Conservation (phyloP, 2,113 vertebrate species). For the Dasyurus viverrinus region DNA sequence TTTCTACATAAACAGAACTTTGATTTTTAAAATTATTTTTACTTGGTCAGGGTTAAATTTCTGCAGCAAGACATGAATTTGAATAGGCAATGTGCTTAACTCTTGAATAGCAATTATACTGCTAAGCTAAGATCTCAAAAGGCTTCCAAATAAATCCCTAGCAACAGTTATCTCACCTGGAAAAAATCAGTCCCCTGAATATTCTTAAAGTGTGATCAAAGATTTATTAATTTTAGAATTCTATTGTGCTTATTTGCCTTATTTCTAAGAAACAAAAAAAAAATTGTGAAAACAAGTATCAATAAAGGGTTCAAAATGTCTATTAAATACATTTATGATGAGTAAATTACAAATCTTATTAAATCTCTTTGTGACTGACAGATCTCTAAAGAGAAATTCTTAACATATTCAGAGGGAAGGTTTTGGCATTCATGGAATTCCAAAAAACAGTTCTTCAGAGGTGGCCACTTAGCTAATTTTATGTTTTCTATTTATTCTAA, state of each 20-base stretch:
- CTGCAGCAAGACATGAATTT: background rate
- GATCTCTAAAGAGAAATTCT: conserved; percentile 67
- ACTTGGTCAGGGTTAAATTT: background rate
- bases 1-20: background rate
- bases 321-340: conserved; percentile 45
- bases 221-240: conserved; percentile 26
- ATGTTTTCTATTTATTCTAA: conserved; percentile 19
- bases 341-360: conserved; percentile 73
- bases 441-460: background rate
- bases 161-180: background rate
- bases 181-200: background rate
- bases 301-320: conserved; percentile 57
- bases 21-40: background rate
- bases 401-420: conserved; percentile 63
- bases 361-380: conserved; percentile 58
- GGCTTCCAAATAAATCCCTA: background rate
- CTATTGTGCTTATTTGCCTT: conserved; percentile 27
- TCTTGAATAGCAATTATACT: conserved; percentile 24
- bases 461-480: conserved; percentile 1
- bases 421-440: conserved; percentile 61
- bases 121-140: conserved; percentile 12
- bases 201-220: background rate
- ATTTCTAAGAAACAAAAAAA: conserved; percentile 43
- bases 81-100: background rate
- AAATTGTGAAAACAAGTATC: conserved; percentile 42